Percentiles rank a stretch among this genome's conserved stretches.
These are phyloP conservation scores for Pampusana beccarii DNA, from an alignment of 2,113 vertebrate species.

Conservation along the genomic window DNA sequence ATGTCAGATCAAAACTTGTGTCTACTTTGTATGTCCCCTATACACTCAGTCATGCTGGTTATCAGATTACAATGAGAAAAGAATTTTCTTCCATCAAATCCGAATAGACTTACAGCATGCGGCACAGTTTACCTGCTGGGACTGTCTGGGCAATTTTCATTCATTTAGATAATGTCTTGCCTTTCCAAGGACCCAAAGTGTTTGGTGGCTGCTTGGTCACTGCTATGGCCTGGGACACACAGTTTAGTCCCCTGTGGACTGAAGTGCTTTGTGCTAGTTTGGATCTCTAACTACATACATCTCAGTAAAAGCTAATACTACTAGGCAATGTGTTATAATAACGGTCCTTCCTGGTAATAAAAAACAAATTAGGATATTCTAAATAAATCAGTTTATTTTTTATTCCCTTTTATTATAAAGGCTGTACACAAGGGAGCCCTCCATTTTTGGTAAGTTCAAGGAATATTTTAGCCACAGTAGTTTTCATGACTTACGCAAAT, in stretches of 20 bases:
- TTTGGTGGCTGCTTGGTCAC: background rate
- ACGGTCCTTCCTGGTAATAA: background rate
- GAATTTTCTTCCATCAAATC: background rate
- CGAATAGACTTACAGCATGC: background rate
- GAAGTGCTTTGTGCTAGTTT: background rate
- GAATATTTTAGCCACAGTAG: background rate
- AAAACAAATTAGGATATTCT: background rate
- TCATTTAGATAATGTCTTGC: background rate
- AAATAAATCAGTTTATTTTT: background rate
- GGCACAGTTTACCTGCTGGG: background rate
- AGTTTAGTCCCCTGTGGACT: background rate
- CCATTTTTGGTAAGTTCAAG: background rate
- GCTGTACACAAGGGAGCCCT: background rate
- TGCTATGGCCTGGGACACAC: background rate
- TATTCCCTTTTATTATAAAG: background rate
- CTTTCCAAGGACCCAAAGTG: background rate
- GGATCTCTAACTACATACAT: background rate
- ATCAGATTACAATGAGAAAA: background rate
- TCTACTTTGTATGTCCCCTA: background rate
- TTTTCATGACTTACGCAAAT: background rate
- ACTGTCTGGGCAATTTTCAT: background rate
- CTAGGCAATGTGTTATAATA: background rate
- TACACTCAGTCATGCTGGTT: background rate
- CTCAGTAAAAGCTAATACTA: background rate
- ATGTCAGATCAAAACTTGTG: background rate